These are phyloP conservation scores for Mesodorylaimus sp. DNA, from an alignment of 2,888 invertebrate genomes.

Conservation along the genomic window DNA sequence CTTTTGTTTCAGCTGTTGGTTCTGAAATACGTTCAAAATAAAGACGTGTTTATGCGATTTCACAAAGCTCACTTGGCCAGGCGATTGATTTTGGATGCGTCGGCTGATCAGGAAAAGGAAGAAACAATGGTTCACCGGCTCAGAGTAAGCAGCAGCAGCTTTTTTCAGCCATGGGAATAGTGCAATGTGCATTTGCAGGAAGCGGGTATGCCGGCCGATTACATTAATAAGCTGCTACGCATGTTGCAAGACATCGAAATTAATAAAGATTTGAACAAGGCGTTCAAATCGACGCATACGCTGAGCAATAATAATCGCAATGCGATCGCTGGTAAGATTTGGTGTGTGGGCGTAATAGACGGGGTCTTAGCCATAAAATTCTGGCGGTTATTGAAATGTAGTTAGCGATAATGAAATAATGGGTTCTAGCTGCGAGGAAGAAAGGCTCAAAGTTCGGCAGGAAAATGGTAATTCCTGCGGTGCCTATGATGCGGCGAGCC, in stretches of 20 bases:
- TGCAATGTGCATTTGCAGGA: constrained; percentile 44
- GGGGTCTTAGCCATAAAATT: not conserved
- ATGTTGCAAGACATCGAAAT: constrained; percentile 89
- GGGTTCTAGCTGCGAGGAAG: not conserved
- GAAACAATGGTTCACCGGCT: constrained; percentile 96
- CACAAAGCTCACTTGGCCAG: constrained; percentile 94
- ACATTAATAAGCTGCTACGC: constrained; percentile 86
- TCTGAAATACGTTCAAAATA: constrained; percentile 94
- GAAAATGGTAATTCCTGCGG: not conserved
- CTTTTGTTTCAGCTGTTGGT: constrained; percentile 49
- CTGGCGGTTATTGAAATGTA: not conserved
- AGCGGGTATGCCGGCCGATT: constrained; percentile 98
- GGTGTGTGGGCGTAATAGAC: not conserved
- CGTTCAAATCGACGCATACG: constrained; percentile 45
- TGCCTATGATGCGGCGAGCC: too few relatives aligned
- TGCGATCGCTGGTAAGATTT: constrained; percentile 5
- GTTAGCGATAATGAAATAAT: not conserved
- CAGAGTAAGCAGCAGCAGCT: constrained; percentile 31
- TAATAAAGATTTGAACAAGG: constrained; percentile 83
- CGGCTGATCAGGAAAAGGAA: constrained; percentile 96
- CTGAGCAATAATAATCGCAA: constrained; percentile 11
- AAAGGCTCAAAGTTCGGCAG: not conserved
- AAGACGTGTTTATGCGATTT: constrained; percentile 98
- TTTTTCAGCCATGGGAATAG: constrained; percentile 5
- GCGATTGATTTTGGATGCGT: constrained; percentile 83